Base-by-base conservation (phyloP, 2,113 vertebrate genomes). In the Rallus limicola region DNA sequence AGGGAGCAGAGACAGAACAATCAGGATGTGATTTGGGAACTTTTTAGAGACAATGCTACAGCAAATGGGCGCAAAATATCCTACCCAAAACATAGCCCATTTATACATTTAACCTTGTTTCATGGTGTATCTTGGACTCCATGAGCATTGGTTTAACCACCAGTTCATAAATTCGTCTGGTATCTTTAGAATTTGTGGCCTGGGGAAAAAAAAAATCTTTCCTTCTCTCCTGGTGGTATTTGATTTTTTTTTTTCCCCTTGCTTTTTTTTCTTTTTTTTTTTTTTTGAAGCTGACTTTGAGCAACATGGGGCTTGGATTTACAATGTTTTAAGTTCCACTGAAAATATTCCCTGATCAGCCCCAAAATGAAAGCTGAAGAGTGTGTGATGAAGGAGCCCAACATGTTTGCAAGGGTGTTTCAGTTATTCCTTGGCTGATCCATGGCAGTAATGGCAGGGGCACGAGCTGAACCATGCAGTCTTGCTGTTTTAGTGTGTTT, bases 101-200 rank as follows among this genome's bases (percentile, higher is more conserved):
- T 87, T 76, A 67, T 72, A 44, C 71, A 46, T 85, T 75, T 67
- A 48, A 67, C 56, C 70, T 65, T 64, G 8, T 93, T 93, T 82
- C 80, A 69, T 81, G 82, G 92, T 82, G 64, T 90, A 44, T 79
- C 89, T 95, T 81, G 92, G 70, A 89, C 85, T 86, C 77, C 44
- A 46, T 16, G 36, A 80, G 42, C 10, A 5, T 24, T 28, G 53
- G 60, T 91, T 94, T 94, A 95, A 76, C 93, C 94, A 96, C 77
- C 93, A 97, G 93, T 87, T 95, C 97, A 96, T 96, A 97, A 97
- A 97, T 97, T 94, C 16, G 0, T 91, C 94, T 76, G 93, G 85
- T 92, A 87, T 84, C 93, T 93, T 93, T 48, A 80, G 91, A 78
- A 95, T 87, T 82, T 96, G 74, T 95, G 93, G 87, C 82, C 93